Evolutionary conservation across 2,113 vertebrate genomes (phyloP).

Genomic region (Coryphaenoides rupestris): DNA sequence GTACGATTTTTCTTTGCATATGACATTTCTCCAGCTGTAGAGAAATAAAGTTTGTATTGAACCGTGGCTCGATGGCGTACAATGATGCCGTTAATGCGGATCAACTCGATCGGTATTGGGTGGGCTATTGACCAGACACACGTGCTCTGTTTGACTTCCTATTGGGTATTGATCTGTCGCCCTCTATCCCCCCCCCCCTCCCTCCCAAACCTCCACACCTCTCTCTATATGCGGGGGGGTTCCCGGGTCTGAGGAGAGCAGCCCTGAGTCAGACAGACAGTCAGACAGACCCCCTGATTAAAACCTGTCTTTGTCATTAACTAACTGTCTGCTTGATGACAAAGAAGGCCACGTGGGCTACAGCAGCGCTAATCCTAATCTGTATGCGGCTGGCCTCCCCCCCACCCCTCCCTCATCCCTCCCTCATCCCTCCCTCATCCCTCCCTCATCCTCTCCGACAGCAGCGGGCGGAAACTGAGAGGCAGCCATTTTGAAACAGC

Average conservation of each 20-base stretch:
- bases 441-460: too few species aligned
- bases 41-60: too few species aligned
- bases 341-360: slow-evolving; percentile 49
- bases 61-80: neutral
- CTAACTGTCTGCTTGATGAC: slow-evolving; percentile 57
- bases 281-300: slow-evolving; percentile 48
- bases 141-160: slow-evolving; percentile 16
- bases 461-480: slow-evolving; percentile 43
- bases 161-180: slow-evolving; percentile 24
- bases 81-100: neutral
- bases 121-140: neutral
- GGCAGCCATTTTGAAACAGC: slow-evolving; percentile 70
- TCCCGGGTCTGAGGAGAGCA: slow-evolving; percentile 47
- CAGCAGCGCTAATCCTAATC: slow-evolving; percentile 68
- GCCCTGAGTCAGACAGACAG: slow-evolving; percentile 43
- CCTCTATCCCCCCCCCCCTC: slow-evolving; percentile 19
- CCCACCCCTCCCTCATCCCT: slow-evolving; percentile 27
- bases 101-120: neutral
- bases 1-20: too few species aligned
- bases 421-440: too few species aligned
- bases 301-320: slow-evolving; percentile 12
- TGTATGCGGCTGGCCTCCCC: slow-evolving; percentile 44
- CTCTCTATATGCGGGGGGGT: slow-evolving; percentile 33
- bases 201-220: slow-evolving; percentile 1
- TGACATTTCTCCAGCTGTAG: too few species aligned